A percentile compares a stretch with the other conserved stretches of the same genome.
Evolutionary conservation across 1,140 invertebrate species (phyloP).

Genomic region (Lithobius niger): DNA sequence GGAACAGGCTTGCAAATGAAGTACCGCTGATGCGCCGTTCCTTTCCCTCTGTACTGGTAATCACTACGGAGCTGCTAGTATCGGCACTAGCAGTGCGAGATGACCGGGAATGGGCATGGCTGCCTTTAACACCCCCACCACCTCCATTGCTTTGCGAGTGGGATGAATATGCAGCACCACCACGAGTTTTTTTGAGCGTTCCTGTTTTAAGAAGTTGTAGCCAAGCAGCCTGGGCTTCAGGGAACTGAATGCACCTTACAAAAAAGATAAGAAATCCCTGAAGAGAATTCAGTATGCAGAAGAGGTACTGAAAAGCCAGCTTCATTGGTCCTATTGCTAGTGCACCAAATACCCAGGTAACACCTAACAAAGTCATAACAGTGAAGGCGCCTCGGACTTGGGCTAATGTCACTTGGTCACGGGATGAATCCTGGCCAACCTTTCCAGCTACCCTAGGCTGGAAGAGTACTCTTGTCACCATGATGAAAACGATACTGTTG

Average conservation of each 20-base stretch:
- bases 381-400: conserved; percentile 15
- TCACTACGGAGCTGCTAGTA: background rate
- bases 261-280: conserved; percentile 33
- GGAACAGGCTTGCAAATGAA: background rate
- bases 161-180: background rate
- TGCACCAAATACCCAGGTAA: conserved; percentile 33
- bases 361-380: conserved; percentile 30
- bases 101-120: background rate
- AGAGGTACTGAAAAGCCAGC: conserved; percentile 29
- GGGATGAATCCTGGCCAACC: background rate
- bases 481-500: conserved; percentile 36
- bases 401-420: conserved; percentile 1
- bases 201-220: conserved; percentile 19
- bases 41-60: background rate
- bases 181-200: conserved; percentile 4
- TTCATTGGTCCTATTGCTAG: conserved; percentile 27
- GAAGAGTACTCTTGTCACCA: conserved; percentile 36
- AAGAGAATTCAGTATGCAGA: conserved; percentile 30
- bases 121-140: too few relatives aligned
- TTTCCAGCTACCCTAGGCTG: conserved; percentile 26
- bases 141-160: conserved; percentile 3
- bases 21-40: background rate
- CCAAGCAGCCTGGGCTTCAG: conserved; percentile 37
- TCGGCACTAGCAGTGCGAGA: background rate
- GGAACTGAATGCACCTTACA: conserved; percentile 37